phyloP scores from a whole-genome alignment of 1,140 invertebrate genomes.

The Danaus plexippus region DNA sequence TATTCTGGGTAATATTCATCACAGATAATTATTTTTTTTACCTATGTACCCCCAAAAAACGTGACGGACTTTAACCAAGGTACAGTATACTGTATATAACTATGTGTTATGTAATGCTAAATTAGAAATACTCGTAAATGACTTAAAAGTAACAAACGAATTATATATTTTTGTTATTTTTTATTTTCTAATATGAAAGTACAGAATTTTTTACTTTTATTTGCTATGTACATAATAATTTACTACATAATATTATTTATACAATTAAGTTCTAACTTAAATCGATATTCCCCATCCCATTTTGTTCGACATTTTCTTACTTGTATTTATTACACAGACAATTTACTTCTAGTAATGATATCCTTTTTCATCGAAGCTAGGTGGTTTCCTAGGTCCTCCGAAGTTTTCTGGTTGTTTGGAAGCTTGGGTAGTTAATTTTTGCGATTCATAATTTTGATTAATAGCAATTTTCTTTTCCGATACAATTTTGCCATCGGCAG shows the following conservation, averaged over 20 bases:
- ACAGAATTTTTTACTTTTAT: neutral
- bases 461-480: slow-evolving; percentile 3
- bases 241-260: slow-evolving; percentile 11
- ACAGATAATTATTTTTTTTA: no score
- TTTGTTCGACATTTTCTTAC: no score
- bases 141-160: slow-evolving; percentile 1
- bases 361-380: slow-evolving; percentile 47
- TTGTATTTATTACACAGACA: slow-evolving; percentile 4
- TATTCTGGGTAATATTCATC: no score
- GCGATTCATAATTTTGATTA: slow-evolving; percentile 1
- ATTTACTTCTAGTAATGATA: slow-evolving; percentile 45
- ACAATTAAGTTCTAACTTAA: slow-evolving; percentile 5
- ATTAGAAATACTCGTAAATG: neutral
- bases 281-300: no score
- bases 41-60: no score
- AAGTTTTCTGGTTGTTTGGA: slow-evolving; percentile 37
- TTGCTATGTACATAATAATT: slow-evolving; percentile 16
- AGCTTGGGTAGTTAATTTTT: slow-evolving; percentile 14
- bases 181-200: slow-evolving; percentile 4
- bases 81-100: no score
- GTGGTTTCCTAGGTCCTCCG: slow-evolving; percentile 38
- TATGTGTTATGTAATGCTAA: no score
- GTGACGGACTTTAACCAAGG: no score
- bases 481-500: neutral
- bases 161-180: neutral